These are phyloP conservation scores for Limnodromus scolopaceus DNA, from an alignment of 2,797 vertebrate species.

Conservation along the genomic window DNA sequence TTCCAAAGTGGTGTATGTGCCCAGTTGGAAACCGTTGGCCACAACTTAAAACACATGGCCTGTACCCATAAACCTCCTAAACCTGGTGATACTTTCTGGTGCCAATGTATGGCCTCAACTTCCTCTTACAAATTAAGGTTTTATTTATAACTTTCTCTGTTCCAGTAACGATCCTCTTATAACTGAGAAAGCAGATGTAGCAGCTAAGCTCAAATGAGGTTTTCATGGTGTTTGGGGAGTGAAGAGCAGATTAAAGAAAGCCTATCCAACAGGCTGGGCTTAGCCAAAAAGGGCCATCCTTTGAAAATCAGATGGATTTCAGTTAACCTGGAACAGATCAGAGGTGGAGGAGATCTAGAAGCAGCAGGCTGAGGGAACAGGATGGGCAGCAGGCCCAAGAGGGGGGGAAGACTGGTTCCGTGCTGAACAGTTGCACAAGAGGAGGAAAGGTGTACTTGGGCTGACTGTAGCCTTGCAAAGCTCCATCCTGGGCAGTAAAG, in stretches of 20 bases:
- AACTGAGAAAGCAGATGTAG: not conserved
- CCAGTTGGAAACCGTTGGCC: not conserved
- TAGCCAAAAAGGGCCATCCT: not conserved
- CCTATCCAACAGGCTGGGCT: not conserved
- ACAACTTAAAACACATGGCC: not conserved
- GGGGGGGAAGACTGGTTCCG: not conserved
- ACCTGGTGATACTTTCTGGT: not conserved
- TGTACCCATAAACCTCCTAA: not conserved
- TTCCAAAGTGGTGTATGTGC: not conserved
- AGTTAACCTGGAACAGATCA: not conserved
- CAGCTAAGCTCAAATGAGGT: not conserved
- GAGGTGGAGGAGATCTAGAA: not conserved
- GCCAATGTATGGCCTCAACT: not conserved
- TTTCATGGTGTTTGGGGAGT: not conserved
- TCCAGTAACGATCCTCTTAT: not conserved
- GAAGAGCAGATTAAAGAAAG: not conserved
- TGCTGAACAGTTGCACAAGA: accelerated
- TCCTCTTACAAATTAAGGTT: not conserved
- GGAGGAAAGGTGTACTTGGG: not conserved
- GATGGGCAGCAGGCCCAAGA: not conserved
- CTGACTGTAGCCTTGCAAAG: not conserved
- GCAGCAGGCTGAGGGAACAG: not conserved
- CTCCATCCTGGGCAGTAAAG: not conserved
- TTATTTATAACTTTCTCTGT: not conserved
- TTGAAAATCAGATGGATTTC: not conserved